These are phyloP conservation scores for Pogonognathellus flavescens DNA, from an alignment of 1,140 invertebrate genomes.

Conservation along the genomic window DNA sequence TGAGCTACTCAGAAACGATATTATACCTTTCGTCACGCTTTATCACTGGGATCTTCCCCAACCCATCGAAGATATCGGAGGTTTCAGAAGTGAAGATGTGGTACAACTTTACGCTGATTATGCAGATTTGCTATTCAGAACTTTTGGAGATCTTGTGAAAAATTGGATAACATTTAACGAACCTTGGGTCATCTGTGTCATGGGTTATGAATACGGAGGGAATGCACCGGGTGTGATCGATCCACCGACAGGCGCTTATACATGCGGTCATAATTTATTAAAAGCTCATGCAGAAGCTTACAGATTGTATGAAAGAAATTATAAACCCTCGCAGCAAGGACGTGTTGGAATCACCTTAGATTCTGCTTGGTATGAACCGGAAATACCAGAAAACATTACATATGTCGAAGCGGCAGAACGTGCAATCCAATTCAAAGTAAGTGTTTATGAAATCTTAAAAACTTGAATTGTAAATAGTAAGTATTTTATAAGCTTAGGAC, in stretches of 20 bases:
- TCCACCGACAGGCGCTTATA: conserved; percentile 41
- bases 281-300: conserved; percentile 57
- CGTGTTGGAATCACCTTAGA: conserved; percentile 60
- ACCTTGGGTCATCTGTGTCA: conserved; percentile 55
- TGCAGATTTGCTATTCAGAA: conserved; percentile 58
- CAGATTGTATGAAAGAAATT: conserved; percentile 50
- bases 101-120: conserved; percentile 63
- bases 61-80: conserved; percentile 64
- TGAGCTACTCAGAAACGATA: conserved; percentile 63
- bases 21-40: conserved; percentile 67
- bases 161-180: conserved; percentile 67
- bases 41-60: conserved; percentile 73
- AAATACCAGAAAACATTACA: neutral
- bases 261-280: conserved; percentile 53
- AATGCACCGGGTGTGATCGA: conserved; percentile 66
- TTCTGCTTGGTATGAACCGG: conserved; percentile 57
- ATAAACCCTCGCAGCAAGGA: conserved; percentile 40
- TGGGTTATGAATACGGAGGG: conserved; percentile 16
- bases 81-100: conserved; percentile 62
- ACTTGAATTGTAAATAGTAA: neutral
- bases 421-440: conserved; percentile 56
- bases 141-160: conserved; percentile 67
- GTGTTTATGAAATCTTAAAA: neutral
- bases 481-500: neutral
- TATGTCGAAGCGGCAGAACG: conserved; percentile 54